Percentiles rank a stretch among this genome's conserved stretches.
Conservation (phyloP, 2,113 vertebrate genomes). For the Urocynchramus pylzowi region DNA sequence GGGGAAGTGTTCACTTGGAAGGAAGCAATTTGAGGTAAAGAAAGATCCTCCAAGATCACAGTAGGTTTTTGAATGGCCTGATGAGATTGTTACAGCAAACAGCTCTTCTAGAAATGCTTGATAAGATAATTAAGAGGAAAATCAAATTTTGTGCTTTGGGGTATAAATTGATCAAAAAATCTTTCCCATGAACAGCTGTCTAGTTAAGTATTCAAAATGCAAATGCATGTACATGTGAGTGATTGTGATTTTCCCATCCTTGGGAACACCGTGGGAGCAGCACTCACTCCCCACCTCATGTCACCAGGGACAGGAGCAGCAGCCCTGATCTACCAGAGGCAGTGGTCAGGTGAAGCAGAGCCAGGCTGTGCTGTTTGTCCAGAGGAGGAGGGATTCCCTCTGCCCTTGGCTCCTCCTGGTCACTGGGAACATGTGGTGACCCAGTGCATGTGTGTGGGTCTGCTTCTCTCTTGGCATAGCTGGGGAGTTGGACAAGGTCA, state of each 20-base stretch:
- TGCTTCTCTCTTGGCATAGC: neutral
- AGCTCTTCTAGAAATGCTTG: constrained; percentile 11
- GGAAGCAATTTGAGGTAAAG: neutral
- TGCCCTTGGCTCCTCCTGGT: neutral
- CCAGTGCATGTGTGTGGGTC: neutral
- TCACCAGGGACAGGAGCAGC: neutral
- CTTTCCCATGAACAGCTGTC: neutral
- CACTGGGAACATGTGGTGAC: neutral
- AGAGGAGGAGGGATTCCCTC: neutral
- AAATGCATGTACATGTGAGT: neutral
- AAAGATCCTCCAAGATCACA: neutral
- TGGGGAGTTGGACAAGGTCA: neutral
- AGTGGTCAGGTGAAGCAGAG: neutral
- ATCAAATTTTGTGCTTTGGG: constrained; percentile 37
- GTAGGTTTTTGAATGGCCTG: neutral
- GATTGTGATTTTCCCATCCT: neutral
- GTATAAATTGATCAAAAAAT: constrained; percentile 44
- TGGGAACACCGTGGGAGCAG: neutral
- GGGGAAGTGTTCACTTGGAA: neutral
- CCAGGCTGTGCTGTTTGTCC: neutral
- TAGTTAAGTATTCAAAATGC: constrained; percentile 50
- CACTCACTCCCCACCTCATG: neutral
- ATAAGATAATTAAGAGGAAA: constrained; percentile 26
- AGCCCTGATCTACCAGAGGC: neutral
- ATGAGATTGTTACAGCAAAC: neutral